Percentiles rank a stretch among this genome's conserved stretches.
Evolutionary conservation across 35 echinoderm and acorn worm genomes (phyloP).

Genomic region (Diadema setosum): DNA sequence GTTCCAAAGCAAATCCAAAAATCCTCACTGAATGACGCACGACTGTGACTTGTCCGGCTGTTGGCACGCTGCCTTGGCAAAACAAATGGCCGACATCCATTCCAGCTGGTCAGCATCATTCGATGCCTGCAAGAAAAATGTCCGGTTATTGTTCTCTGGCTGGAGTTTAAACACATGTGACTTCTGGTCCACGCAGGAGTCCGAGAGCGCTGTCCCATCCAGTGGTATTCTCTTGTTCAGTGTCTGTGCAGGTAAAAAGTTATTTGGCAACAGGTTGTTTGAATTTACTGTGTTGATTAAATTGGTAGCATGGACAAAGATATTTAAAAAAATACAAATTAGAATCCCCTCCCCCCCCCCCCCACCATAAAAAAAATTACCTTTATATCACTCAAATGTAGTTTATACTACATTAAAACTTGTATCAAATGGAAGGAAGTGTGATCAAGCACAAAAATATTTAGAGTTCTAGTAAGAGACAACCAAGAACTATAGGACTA

Average conservation of each 20-base stretch:
- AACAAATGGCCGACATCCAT: slow-evolving; percentile 97
- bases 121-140: slow-evolving; percentile 70
- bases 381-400: not conserved
- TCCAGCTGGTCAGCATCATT: slow-evolving; percentile 72
- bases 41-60: slow-evolving; percentile 57
- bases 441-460: not conserved
- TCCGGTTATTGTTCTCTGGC: slow-evolving; percentile 67
- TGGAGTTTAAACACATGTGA: slow-evolving; percentile 77
- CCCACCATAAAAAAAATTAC: not conserved
- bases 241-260: slow-evolving; percentile 41
- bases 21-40: slow-evolving; percentile 83
- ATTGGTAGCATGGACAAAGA: not conserved
- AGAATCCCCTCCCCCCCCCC: not conserved
- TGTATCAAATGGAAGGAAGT: not conserved
- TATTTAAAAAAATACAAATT: not conserved
- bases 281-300: too few species aligned
- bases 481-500: too few species aligned
- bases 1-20: too few species aligned
- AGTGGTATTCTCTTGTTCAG: slow-evolving; percentile 69
- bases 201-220: slow-evolving; percentile 80
- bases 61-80: slow-evolving; percentile 87
- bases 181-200: slow-evolving; percentile 64
- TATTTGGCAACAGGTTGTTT: too few species aligned
- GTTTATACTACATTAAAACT: not conserved
- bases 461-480: not conserved